Conservation (phyloP, 2,888 invertebrate species). For the Theodoxus fluviatilis region DNA sequence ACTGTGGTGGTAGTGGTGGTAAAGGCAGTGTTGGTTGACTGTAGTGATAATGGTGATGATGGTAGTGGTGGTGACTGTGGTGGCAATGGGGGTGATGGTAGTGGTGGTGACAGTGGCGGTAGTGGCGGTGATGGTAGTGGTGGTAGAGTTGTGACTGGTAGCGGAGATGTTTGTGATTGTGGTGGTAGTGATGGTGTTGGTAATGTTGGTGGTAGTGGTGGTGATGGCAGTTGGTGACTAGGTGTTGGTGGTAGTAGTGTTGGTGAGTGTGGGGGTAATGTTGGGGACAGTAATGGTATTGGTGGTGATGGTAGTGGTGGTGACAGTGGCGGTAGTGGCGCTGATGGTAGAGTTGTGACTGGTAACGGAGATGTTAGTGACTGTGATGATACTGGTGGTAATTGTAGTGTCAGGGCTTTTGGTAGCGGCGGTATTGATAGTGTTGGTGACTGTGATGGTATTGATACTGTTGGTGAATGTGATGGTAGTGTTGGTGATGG, state of each 20-base stretch:
- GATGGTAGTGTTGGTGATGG: constrained; percentile 1
- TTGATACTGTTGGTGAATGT: constrained; percentile 1
- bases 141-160: background rate
- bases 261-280: background rate
- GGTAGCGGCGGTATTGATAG: background rate
- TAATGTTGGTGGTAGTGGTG: background rate
- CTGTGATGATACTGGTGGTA: background rate
- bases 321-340: background rate
- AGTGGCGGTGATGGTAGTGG: background rate
- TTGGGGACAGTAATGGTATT: background rate
- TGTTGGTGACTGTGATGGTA: background rate
- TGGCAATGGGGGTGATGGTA: background rate
- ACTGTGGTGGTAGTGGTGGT: background rate
- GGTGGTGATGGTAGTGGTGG: background rate
- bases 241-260: background rate
- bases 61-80: background rate
- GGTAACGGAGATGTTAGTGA: background rate
- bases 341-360: background rate
- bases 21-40: background rate
- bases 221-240: no score
- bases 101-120: background rate
- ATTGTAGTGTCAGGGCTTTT: background rate
- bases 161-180: background rate
- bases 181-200: background rate
- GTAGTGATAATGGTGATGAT: background rate